Conservation (phyloP, 2,113 vertebrate genomes). For the Bambusicola thoracicus region DNA sequence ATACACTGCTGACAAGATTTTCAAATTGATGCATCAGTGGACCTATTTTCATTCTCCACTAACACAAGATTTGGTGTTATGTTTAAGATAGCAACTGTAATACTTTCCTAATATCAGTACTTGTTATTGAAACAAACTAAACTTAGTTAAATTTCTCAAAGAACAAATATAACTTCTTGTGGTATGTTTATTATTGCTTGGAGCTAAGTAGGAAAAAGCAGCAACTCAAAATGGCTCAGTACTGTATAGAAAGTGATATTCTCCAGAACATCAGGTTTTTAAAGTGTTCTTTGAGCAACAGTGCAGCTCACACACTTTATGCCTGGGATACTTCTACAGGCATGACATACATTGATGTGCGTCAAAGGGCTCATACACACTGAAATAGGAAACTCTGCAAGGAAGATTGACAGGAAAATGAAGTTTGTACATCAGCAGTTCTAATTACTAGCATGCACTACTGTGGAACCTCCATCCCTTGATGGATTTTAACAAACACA, state of each 20-base stretch:
- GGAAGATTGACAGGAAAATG: background rate
- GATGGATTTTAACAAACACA: background rate
- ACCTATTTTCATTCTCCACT: background rate
- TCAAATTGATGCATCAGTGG: background rate
- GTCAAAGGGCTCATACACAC: accelerated
- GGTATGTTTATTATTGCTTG: background rate
- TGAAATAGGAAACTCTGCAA: background rate
- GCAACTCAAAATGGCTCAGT: background rate
- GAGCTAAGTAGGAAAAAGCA: background rate
- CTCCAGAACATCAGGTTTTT: background rate
- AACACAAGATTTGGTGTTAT: background rate
- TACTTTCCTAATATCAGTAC: background rate
- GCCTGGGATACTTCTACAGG: background rate
- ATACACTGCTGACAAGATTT: background rate
- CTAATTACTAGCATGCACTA: background rate
- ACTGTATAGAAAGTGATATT: background rate
- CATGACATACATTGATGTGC: accelerated
- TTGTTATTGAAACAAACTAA: background rate
- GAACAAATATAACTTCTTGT: background rate
- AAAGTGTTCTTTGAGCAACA: background rate
- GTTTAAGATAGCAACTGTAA: background rate
- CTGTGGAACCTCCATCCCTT: background rate
- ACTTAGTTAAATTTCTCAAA: background rate
- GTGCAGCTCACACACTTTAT: background rate
- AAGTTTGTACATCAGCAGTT: background rate